Evolutionary conservation across 2,113 vertebrate species (phyloP).

Genomic region (Cheilinus undulatus): DNA sequence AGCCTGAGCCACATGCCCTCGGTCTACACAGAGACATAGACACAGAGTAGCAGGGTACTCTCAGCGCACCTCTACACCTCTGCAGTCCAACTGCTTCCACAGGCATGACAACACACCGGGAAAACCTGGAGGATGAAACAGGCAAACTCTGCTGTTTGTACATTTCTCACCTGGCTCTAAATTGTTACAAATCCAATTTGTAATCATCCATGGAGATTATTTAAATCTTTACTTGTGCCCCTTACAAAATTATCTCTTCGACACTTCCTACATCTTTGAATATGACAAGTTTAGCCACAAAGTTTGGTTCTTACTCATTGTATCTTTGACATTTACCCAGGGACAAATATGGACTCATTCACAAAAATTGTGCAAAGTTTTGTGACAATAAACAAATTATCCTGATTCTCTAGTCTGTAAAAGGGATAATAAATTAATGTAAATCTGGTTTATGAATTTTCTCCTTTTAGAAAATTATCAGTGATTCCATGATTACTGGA

Average conservation of each 20-base stretch:
- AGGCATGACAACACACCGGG: constrained; percentile 3
- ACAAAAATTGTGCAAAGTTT: too few species aligned
- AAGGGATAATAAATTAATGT: background rate
- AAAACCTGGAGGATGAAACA: constrained; percentile 3
- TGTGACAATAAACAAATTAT: too few species aligned
- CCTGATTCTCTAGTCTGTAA: background rate
- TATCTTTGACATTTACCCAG: too few species aligned
- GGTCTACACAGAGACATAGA: constrained; percentile 94
- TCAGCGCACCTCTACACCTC: constrained; percentile 19
- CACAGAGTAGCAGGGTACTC: constrained; percentile 32
- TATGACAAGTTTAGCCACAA: too few species aligned
- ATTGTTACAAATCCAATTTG: background rate
- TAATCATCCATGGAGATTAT: too few species aligned
- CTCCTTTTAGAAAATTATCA: too few species aligned
- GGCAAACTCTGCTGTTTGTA: background rate
- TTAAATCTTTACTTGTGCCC: too few species aligned
- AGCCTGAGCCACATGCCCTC: constrained; percentile 94
- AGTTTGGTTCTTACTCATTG: too few species aligned
- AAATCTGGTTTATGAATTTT: background rate
- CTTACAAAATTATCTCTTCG: background rate
- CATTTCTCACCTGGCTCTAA: background rate
- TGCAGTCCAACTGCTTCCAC: constrained; percentile 10
- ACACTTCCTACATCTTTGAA: too few species aligned
- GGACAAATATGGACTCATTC: too few species aligned
- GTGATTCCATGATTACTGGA: background rate